Percentiles rank a stretch among this genome's conserved stretches.
These are phyloP conservation scores for Drosophila falleni DNA, from an alignment of 2,888 invertebrate species.

Conservation along the genomic window DNA sequence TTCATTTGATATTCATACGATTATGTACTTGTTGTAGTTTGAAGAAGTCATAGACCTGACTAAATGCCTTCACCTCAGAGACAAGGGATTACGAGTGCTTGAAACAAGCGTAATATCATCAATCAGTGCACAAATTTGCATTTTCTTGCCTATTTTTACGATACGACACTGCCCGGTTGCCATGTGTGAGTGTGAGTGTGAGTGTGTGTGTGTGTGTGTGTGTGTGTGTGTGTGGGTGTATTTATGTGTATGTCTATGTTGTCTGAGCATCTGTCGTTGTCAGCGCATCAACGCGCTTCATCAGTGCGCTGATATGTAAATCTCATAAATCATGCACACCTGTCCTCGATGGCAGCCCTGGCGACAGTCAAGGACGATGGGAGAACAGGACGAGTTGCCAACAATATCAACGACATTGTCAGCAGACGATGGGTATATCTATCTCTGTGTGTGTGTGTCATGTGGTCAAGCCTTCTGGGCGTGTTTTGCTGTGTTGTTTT, in stretches of 20 bases:
- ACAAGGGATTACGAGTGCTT: constrained; percentile 9
- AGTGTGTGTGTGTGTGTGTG: neutral
- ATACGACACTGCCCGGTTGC: neutral
- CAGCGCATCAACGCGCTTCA: constrained; percentile 80
- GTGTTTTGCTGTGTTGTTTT: constrained; percentile 16
- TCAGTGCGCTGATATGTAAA: constrained; percentile 81
- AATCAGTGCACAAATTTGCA: constrained; percentile 77
- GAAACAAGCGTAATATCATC: constrained; percentile 67
- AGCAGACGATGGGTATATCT: constrained; percentile 23
- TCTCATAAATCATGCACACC: constrained; percentile 85
- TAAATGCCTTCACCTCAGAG: neutral
- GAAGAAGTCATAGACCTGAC: neutral
- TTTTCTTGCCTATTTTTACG: constrained; percentile 56
- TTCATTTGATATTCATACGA: constrained; percentile 31
- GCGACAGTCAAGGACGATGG: constrained; percentile 22
- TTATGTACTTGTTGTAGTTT: neutral
- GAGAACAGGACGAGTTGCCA: constrained; percentile 30
- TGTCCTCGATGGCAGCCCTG: constrained; percentile 70
- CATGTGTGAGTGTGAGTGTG: neutral
- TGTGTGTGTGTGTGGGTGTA: neutral
- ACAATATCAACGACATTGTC: constrained; percentile 52
- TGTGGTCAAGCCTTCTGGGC: constrained; percentile 60
- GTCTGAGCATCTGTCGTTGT: constrained; percentile 66
- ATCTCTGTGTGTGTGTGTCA: constrained; percentile 23
- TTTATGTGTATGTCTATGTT: too few relatives aligned